phyloP scores from a whole-genome alignment of 2,113 vertebrate species.

The Phoenicopterus ruber region DNA sequence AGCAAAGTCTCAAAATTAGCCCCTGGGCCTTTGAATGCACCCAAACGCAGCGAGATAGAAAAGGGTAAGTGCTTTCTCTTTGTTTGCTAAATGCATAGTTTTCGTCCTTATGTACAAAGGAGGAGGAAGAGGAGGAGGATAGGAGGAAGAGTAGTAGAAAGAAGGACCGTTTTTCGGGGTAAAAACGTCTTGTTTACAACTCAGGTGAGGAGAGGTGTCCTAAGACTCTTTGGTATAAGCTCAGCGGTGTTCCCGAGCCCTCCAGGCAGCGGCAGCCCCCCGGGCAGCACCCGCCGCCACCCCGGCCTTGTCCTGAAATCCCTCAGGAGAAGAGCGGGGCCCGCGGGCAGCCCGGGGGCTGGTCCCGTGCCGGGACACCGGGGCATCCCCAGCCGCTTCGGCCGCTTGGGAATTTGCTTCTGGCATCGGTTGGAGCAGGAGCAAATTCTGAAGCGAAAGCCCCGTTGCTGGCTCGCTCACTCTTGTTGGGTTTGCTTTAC shows the following conservation, averaged over 20 bases:
- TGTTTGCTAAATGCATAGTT: constrained; percentile 94
- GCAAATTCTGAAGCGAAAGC: background rate
- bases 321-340: background rate
- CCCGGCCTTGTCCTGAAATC: background rate
- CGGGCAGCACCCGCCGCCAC: background rate
- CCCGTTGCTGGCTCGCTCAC: background rate
- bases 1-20: constrained; percentile 71
- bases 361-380: background rate
- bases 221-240: constrained; percentile 79
- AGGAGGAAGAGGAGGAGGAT: constrained; percentile 55
- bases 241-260: constrained; percentile 42
- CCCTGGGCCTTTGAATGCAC: constrained; percentile 76
- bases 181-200: constrained; percentile 55
- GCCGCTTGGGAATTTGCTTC: background rate
- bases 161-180: constrained; percentile 1
- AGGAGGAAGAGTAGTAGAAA: constrained; percentile 56
- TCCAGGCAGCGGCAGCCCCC: background rate
- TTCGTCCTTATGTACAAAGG: constrained; percentile 77
- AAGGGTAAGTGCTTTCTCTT: constrained; percentile 94
- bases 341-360: background rate
- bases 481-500: constrained; percentile 13
- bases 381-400: background rate
- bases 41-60: constrained; percentile 74
- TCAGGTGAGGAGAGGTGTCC: constrained; percentile 63
- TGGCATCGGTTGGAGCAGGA: accelerated